A percentile compares a stretch with the other conserved stretches of the same genome.
Conservation (phyloP, 2,113 vertebrate species). For the Sclerurus mexicanus region DNA sequence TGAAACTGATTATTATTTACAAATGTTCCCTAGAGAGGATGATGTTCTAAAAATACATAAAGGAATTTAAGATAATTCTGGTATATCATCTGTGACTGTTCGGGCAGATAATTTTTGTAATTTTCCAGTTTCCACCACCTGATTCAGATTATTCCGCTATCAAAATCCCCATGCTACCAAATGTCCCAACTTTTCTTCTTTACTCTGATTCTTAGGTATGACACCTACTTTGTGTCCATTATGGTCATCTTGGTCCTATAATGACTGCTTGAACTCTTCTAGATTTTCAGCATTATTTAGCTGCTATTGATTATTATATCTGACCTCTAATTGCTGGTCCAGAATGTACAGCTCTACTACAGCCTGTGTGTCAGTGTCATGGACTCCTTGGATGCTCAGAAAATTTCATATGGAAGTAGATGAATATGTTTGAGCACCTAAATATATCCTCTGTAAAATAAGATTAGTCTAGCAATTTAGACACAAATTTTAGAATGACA, state of each 20-base stretch:
- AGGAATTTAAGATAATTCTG: not conserved
- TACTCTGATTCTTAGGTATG: not conserved
- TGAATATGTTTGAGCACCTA: not conserved
- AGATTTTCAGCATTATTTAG: not conserved
- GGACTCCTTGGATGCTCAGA: not conserved
- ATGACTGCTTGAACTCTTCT: not conserved
- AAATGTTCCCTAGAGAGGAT: not conserved
- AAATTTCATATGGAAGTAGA: not conserved
- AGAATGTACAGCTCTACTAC: not conserved
- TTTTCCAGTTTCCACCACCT: not conserved
- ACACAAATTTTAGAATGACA: not conserved
- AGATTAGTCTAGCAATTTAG: not conserved
- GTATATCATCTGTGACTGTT: not conserved
- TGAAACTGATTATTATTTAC: not conserved
- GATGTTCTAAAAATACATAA: not conserved
- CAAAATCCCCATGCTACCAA: not conserved
- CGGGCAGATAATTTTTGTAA: not conserved
- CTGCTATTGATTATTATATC: not conserved
- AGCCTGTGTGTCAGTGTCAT: not conserved
- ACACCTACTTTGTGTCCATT: not conserved
- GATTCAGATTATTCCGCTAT: not conserved
- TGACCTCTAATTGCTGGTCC: not conserved
- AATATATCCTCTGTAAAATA: not conserved
- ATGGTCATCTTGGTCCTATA: not conserved
- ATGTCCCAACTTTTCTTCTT: not conserved